These are phyloP conservation scores for Toxonevra muliebris DNA, from an alignment of 2,888 invertebrate species.

Conservation along the genomic window DNA sequence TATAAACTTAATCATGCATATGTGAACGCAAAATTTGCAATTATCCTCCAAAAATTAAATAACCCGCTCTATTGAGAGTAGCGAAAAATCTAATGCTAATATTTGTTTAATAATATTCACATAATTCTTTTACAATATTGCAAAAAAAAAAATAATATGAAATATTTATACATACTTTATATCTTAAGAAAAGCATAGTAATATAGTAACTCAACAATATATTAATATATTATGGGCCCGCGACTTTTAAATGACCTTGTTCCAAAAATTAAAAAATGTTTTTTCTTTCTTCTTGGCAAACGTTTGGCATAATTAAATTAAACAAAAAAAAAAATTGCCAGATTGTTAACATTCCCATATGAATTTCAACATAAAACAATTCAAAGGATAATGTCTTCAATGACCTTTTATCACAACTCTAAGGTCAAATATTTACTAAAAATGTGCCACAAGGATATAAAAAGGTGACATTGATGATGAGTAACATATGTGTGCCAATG, in stretches of 20 bases:
- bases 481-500: neutral
- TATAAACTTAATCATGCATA: neutral
- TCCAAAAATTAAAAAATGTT: constrained; percentile 14
- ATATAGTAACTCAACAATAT: neutral
- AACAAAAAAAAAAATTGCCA: neutral
- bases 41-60: no score
- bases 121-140: no score
- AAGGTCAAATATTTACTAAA: constrained; percentile 34
- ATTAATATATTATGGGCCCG: neutral
- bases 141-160: neutral
- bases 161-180: neutral
- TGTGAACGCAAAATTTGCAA: no score
- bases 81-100: no score
- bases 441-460: neutral
- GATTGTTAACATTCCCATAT: neutral
- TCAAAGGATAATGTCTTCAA: constrained; percentile 6
- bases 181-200: neutral
- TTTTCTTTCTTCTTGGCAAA: neutral
- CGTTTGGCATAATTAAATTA: neutral
- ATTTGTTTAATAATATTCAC: no score
- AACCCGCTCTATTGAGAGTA: no score
- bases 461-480: constrained; percentile 24
- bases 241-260: constrained; percentile 56
- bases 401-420: constrained; percentile 36
- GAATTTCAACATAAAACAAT: neutral